Evolutionary conservation across 2,113 vertebrate species (phyloP), one percentile per base, ranked within the genome.

Genomic region (Nibea albiflora): DNA sequence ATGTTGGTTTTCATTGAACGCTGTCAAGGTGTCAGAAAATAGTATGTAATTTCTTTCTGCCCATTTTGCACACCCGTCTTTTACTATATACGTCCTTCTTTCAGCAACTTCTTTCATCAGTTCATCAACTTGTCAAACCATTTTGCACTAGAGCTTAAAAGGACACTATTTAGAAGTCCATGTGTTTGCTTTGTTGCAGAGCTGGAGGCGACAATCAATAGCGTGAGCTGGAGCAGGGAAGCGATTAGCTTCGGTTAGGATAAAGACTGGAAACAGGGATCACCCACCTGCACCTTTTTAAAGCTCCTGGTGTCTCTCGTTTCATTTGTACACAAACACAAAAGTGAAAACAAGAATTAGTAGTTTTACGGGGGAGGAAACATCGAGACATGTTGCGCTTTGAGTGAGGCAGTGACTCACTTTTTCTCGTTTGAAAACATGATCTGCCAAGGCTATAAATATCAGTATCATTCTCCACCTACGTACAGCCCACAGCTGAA

Each of bases 361-460:
- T 64, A 26, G 28, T 53, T 63, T 61, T 14, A 31, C n/a, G 0
- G 3, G 35, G 11, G n/a, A 64, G 50, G 26, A 56, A 31, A 4
- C 46, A 5, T 53, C 2, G 0, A 52, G 39, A 31, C 54, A 20
- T 61, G 26, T 16, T 49, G n/a, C 26, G n/a, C 70, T 69, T 64
- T 6, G 16, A 69, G 24, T 46, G 26, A 62, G 17, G 11, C 22
- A 15, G 49, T 76, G 64, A 75, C 16, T 69, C 57, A 39, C 11
- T 26, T 35, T 63, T 39, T 71, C 39, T 16, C 5, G 46, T 39
- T 28, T 31, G 42, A 16, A 60, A 76, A 65, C 39, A 28, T 39
- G 35, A 8, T 60, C 53, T 62, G 24, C 22, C 22, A 35, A 5
- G 19, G 17, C 57, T 83, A 57, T 58, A 58, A 66, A 76, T 65